These are phyloP conservation scores for Leptura quadrifasciata DNA, from an alignment of 2,888 invertebrate genomes.

Conservation along the genomic window DNA sequence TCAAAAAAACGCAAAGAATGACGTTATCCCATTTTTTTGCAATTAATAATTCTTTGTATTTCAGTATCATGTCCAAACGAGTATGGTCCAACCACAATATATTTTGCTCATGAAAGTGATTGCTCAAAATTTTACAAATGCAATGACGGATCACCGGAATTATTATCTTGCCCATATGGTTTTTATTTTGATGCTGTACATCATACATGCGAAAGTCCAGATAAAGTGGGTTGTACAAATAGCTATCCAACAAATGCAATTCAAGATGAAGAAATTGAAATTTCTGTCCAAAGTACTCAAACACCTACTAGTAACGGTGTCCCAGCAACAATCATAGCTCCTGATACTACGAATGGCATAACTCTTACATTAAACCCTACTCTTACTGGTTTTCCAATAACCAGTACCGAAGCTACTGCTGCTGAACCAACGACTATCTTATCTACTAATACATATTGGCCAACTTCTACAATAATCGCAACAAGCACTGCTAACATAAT, in stretches of 20 bases:
- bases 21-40: no score
- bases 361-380: no score
- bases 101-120: conserved; percentile 4
- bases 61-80: conserved; percentile 1
- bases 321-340: not conserved
- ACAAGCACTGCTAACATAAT: no score
- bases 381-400: no score
- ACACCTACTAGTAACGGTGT: not conserved
- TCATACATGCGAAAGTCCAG: conserved; percentile 8
- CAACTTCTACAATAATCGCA: not conserved
- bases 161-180: conserved; percentile 1
- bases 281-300: not conserved
- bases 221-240: conserved; percentile 1
- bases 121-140: conserved; percentile 31
- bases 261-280: not conserved
- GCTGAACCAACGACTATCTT: not conserved
- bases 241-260: not conserved
- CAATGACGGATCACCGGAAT: not conserved
- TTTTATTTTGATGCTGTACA: not conserved
- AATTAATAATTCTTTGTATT: not conserved
- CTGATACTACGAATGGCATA: no score
- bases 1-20: no score
- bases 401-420: no score
- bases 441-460: not conserved
- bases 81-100: not conserved